Evolutionary conservation across 2,113 vertebrate genomes (phyloP).

Genomic region (Onychostruthus taczanowskii): DNA sequence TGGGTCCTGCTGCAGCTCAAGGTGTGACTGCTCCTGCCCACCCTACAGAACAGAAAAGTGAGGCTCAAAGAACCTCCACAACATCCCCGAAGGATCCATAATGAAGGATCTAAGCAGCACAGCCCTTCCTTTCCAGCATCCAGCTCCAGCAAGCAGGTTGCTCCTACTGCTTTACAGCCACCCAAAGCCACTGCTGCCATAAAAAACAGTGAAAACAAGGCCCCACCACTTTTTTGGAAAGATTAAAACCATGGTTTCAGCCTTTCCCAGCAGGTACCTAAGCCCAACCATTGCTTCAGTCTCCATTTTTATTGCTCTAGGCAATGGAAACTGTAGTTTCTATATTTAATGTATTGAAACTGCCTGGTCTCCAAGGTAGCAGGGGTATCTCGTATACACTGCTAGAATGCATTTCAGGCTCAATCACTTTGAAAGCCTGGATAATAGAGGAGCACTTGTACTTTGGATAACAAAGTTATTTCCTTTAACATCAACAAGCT

Average conservation of each 20-base stretch:
- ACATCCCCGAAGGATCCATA: background rate
- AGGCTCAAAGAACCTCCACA: background rate
- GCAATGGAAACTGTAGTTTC: slow-evolving; percentile 39
- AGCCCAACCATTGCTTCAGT: background rate
- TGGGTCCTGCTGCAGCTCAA: background rate
- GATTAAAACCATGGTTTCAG: background rate
- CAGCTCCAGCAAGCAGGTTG: background rate
- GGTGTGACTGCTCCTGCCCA: background rate
- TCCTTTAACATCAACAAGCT: slow-evolving; percentile 65
- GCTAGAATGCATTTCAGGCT: slow-evolving; percentile 57
- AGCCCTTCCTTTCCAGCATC: background rate
- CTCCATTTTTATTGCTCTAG: slow-evolving; percentile 48
- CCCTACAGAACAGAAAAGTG: background rate
- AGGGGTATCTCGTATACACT: slow-evolving; percentile 28
- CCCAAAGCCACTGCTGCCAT: background rate
- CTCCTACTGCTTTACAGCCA: background rate
- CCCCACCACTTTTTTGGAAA: background rate
- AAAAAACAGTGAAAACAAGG: background rate
- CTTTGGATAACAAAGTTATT: slow-evolving; percentile 64
- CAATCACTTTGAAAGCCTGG: slow-evolving; percentile 68
- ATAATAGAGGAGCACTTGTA: slow-evolving; percentile 65
- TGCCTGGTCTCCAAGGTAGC: slow-evolving; percentile 62
- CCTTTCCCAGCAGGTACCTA: background rate
- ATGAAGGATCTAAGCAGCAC: fast-evolving
- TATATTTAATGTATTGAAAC: slow-evolving; percentile 55